These are phyloP conservation scores for Ispidina picta DNA, from an alignment of 2,797 vertebrate species.

Conservation along the genomic window DNA sequence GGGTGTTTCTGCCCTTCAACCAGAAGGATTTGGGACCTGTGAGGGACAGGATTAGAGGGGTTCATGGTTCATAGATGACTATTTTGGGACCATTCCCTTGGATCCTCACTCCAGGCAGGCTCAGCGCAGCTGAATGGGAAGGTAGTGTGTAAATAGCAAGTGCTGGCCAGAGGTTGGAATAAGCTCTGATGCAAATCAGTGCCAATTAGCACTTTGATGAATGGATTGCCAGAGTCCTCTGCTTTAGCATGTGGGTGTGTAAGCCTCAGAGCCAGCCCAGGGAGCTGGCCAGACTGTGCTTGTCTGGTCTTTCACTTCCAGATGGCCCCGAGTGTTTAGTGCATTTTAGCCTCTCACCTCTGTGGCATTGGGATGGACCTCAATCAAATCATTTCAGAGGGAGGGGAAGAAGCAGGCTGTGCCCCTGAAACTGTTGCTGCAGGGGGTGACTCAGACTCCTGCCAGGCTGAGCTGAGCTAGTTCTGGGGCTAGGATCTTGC, in stretches of 20 bases:
- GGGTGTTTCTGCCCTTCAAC: neutral
- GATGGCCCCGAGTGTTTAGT: neutral
- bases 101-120: neutral
- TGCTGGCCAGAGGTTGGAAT: neutral
- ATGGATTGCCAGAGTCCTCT: neutral
- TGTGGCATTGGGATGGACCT: neutral
- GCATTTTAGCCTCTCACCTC: neutral
- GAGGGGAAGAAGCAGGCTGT: neutral
- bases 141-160: neutral
- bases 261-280: rapidly evolving
- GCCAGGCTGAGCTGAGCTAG: neutral
- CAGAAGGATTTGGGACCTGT: neutral
- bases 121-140: rapidly evolving
- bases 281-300: neutral
- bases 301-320: neutral
- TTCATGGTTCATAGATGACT: neutral
- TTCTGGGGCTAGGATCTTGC: neutral
- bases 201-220: neutral
- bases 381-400: neutral
- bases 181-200: neutral
- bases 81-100: neutral
- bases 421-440: neutral
- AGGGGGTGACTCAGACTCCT: neutral
- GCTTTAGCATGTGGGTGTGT: neutral
- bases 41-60: neutral